These are phyloP conservation scores for Diceros bicornis DNA, from an alignment of 2,797 vertebrate species.

Conservation along the genomic window DNA sequence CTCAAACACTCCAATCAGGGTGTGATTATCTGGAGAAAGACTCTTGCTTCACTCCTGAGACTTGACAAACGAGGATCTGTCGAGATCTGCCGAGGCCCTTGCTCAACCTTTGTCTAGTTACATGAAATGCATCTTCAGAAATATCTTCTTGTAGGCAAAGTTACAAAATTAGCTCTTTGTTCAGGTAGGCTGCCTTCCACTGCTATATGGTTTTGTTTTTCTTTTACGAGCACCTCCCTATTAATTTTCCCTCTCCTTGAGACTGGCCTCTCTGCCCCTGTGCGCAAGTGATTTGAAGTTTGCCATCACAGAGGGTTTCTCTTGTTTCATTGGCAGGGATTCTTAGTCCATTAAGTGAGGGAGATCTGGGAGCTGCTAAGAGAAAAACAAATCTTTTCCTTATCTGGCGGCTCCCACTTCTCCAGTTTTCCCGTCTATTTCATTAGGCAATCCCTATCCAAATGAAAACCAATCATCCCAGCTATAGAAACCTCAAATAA, in stretches of 20 bases:
- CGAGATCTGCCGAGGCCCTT: background rate
- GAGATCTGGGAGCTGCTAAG: constrained; percentile 57
- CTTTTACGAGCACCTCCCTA: constrained; percentile 20
- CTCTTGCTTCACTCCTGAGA: background rate
- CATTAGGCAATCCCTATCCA: constrained; percentile 51
- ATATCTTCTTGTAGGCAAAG: background rate
- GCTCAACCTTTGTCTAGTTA: background rate
- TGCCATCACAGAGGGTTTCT: constrained; percentile 66
- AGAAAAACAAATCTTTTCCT: constrained; percentile 74
- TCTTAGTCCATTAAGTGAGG: constrained; percentile 67
- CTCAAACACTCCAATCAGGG: background rate
- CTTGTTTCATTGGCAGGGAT: constrained; percentile 68
- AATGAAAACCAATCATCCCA: constrained; percentile 60
- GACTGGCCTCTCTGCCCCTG: background rate
- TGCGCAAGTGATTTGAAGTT: constrained; percentile 16
- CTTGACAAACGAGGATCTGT: background rate
- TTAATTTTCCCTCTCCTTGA: constrained; percentile 47
- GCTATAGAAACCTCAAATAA: constrained; percentile 42
- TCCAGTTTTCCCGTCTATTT: constrained; percentile 66
- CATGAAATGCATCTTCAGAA: background rate
- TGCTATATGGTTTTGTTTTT: constrained; percentile 55
- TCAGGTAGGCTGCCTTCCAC: background rate
- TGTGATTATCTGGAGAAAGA: background rate
- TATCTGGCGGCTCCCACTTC: constrained; percentile 64
- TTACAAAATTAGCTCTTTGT: constrained; percentile 35